Base-by-base conservation (phyloP, 2,797 vertebrate species). In the Myripristis jacobus region DNA sequence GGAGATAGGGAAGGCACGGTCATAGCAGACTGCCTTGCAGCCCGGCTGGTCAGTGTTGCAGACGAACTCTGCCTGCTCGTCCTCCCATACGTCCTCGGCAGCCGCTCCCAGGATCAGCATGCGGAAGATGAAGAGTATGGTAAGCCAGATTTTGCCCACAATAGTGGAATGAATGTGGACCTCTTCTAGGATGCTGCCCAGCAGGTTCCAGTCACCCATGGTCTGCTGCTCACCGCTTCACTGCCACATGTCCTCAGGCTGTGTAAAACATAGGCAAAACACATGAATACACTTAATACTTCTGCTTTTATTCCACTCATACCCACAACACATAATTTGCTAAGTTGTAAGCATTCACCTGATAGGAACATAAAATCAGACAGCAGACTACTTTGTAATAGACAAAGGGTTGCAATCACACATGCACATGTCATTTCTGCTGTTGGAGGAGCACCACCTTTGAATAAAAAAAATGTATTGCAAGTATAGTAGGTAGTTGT, bases 171-270 rank as follows among this genome's bases (percentile, higher is more conserved):
- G 95, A 79, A 96, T 95, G 82, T 98, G 96, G 73, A 98, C 97
- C 92, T 98, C 96, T 88, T 98, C 96, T 75, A 99, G 92, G 91
- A 99, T 94, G 87, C 96, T 94, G 85, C 96, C 96, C 88, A 98
- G 76, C 86, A 98, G 91, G 90, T 97, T 98, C 97, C 97, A 98
- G 85, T 98, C 96, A 75, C 97, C 96, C 96, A 98, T 98, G 86
- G 89, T 96, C 92, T 82, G 83, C 73, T 69, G 81, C 70, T 84
- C 71, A 61, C 65, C 74, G 51, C 82, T 68, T 89, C 80, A 96
- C 85, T 91, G 86, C 88, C 79, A 92, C 95, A 93, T 95, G 67
- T 88, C 95, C 91, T 91, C 86, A 91, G 92, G 70, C 88, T 73
- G 86, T 76, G 67, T 29, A 57, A 84, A 69, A 86, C 76, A 85